phyloP scores from a whole-genome alignment of 2,113 vertebrate species.

The Morone saxatilis region DNA sequence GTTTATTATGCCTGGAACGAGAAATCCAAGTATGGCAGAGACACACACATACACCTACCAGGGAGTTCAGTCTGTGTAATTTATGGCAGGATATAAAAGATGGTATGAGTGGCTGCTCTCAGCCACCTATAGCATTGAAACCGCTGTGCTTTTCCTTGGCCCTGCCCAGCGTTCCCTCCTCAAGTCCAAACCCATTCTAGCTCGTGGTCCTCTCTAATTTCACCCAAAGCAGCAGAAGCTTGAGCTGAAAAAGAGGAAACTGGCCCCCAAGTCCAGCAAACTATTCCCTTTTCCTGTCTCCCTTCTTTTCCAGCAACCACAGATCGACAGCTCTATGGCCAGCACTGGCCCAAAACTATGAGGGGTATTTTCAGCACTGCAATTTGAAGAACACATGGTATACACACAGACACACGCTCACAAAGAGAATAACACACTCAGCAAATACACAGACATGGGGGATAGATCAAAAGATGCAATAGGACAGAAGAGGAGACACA shows the following conservation, averaged over 20 bases:
- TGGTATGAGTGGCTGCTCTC: conserved; percentile 50
- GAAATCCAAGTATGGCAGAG: conserved; percentile 16
- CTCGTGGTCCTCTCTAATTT: conserved; percentile 84
- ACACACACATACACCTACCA: conserved; percentile 48
- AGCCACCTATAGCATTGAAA: conserved; percentile 69
- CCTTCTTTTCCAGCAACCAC: conserved; percentile 80
- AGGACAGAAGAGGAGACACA: conserved; percentile 36
- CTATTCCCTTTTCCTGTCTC: conserved; percentile 84
- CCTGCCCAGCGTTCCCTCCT: conserved; percentile 66
- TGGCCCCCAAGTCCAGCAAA: conserved; percentile 81
- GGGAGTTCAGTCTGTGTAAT: conserved; percentile 55
- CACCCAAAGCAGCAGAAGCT: conserved; percentile 83
- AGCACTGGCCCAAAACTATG: conserved; percentile 84
- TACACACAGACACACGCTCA: conserved; percentile 54
- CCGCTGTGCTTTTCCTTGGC: conserved; percentile 77
- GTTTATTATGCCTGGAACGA: conserved; percentile 44
- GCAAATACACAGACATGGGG: conserved; percentile 50
- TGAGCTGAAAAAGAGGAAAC: conserved; percentile 79
- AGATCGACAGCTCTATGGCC: conserved; percentile 81
- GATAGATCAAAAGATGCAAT: conserved; percentile 43
- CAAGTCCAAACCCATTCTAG: conserved; percentile 74
- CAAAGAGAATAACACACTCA: conserved; percentile 56
- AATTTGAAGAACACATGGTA: conserved; percentile 84
- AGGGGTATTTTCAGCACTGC: conserved; percentile 88
- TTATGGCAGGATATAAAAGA: conserved; percentile 68